Conservation (phyloP, 2,888 invertebrate genomes). For the Xylota segnis region DNA sequence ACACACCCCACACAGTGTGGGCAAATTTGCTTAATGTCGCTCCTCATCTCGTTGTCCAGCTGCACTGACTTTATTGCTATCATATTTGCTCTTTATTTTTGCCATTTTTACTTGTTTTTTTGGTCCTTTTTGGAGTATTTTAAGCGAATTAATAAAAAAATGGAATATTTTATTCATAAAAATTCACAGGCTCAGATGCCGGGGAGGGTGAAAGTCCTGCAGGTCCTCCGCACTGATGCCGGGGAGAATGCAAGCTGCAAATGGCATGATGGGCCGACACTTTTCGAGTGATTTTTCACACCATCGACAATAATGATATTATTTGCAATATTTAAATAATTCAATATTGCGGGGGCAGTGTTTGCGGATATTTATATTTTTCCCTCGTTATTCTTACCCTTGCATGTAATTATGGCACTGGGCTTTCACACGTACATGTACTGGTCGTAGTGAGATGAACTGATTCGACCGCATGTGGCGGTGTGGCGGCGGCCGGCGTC, state of each 20-base stretch:
- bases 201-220: conserved; percentile 14
- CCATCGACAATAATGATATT: conserved; percentile 79
- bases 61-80: conserved; percentile 66
- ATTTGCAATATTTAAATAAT: conserved; percentile 81
- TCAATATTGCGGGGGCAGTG: conserved; percentile 78
- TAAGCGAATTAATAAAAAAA: conserved; percentile 63
- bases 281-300: conserved; percentile 78
- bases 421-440: conserved; percentile 14
- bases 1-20: background rate
- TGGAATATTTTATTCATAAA: conserved; percentile 74
- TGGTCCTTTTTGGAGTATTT: conserved; percentile 53
- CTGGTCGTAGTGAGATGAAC: conserved; percentile 43
- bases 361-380: conserved; percentile 75
- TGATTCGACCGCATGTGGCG: conserved; percentile 67
- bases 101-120: too few species aligned
- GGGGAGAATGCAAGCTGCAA: conserved; percentile 62
- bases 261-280: conserved; percentile 72
- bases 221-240: conserved; percentile 1
- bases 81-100: conserved; percentile 56
- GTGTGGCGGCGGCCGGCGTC: conserved; percentile 34
- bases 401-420: conserved; percentile 69
- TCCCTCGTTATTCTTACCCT: conserved; percentile 71
- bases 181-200: conserved; percentile 39
- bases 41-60: conserved; percentile 54
- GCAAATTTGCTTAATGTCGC: conserved; percentile 52